A percentile compares a stretch with the other conserved stretches of the same genome.
Conservation (phyloP, 2,113 vertebrate genomes). For the Eulemur rufifrons region DNA sequence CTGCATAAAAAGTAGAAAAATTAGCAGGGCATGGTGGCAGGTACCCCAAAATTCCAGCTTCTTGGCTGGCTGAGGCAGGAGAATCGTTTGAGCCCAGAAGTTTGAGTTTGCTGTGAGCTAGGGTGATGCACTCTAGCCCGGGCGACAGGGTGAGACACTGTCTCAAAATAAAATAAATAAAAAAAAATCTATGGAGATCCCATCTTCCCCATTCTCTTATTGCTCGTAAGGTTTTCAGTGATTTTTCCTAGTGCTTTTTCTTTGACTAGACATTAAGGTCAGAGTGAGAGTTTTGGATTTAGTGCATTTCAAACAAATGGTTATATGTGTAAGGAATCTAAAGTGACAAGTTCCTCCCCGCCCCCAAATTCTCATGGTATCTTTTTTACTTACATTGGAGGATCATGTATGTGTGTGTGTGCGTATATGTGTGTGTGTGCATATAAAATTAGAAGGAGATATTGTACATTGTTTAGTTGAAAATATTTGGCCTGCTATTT, state of each 20-base stretch:
- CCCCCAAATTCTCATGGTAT: not conserved
- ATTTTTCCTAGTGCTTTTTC: not conserved
- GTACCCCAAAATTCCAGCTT: too few relatives aligned
- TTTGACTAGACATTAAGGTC: not conserved
- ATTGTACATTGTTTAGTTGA: not conserved
- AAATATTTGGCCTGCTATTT: not conserved
- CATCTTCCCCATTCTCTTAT: not conserved
- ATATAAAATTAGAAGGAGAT: not conserved
- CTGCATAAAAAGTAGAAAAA: too few relatives aligned
- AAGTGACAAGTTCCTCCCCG: not conserved
- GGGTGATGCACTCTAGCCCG: too few relatives aligned
- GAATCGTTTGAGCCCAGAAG: too few relatives aligned
- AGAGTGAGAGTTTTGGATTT: constrained; percentile 14
- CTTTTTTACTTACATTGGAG: not conserved
- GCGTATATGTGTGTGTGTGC: not conserved
- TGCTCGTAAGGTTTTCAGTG: not conserved
- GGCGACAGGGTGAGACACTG: too few relatives aligned
- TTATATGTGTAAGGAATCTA: not conserved
- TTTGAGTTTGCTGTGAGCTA: too few relatives aligned
- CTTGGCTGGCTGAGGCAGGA: too few relatives aligned
- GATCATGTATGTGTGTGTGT: not conserved
- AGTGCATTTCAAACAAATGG: not conserved
- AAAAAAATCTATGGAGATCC: not conserved
- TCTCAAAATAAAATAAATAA: not conserved
- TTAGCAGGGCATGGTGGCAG: too few relatives aligned